Evolutionary conservation across 2,113 vertebrate species (phyloP).

Genomic region (Cryptotis parvus): DNA sequence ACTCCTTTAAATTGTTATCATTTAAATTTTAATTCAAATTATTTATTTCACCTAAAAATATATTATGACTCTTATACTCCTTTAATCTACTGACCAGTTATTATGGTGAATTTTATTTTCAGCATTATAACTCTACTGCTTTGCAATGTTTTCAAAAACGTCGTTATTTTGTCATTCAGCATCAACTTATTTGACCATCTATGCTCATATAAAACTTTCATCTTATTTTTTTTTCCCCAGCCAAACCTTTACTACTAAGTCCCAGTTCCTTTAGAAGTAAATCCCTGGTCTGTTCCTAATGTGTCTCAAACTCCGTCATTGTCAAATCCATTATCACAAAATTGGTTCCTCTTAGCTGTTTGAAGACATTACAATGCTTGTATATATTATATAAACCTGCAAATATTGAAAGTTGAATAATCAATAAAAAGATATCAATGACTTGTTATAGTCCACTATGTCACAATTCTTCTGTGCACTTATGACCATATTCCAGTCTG

Average conservation of each 20-base stretch:
- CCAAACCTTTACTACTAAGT: not conserved
- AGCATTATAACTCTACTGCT: not conserved
- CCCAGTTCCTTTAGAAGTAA: not conserved
- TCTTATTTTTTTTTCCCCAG: not conserved
- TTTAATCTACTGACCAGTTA: not conserved
- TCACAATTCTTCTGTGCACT: not conserved
- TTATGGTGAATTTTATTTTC: not conserved
- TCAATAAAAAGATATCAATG: not conserved
- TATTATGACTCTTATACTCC: not conserved
- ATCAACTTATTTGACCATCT: not conserved
- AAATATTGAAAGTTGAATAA: not conserved
- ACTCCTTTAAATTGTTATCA: not conserved
- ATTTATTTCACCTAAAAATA: not conserved
- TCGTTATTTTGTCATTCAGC: not conserved
- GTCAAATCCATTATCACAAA: not conserved
- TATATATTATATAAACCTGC: no score
- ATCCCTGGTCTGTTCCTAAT: not conserved
- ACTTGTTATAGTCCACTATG: no score
- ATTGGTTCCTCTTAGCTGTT: no score
- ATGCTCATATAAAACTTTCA: not conserved
- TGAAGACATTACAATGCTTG: no score
- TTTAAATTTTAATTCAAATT: not conserved
- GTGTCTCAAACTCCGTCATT: not conserved
- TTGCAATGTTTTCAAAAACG: not conserved
- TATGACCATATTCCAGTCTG: not conserved